Evolutionary conservation across 1,140 invertebrate genomes (phyloP), one percentile per base, ranked within the genome.

Genomic region (Lepidurus packardi): DNA sequence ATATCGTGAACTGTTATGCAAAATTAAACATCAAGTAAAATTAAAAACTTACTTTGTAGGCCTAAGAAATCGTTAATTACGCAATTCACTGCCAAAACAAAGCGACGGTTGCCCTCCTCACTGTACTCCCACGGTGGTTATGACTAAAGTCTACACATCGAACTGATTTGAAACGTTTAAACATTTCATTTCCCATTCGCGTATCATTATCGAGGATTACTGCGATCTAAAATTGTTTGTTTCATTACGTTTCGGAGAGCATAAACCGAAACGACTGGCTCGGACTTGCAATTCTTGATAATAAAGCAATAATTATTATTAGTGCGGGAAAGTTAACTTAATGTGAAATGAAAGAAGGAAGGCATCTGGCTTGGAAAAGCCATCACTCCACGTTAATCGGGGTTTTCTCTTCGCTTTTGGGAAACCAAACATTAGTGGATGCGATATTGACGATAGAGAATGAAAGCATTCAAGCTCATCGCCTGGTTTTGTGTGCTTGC

Each of bases 381-480:
- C 53, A 65, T 65, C 53, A 65, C 13, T 13, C 53, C 13, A 65
- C 53, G 3, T 65, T 65, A 65, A 21, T 65, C 21, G 21, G 53
- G 16, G 21, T 65, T 65, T 65, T 65, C 53, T 65, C 53, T 65
- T 13, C 53, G 13, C 53, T 65, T 8, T 16, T 65, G 53, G 53
- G 21, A 65, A 65, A 65, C 13, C 53, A 65, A 21, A 65, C 53
- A 9, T 65, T 65, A 65, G 53, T 65, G 6, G 53, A 65, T 21
- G 53, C 53, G 13, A 21, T 65, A 13, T 16, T 65, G 53, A 65
- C 53, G 6, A 16, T 65, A n/a, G 53, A 65, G 7, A 65, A 65
- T 65, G 53, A 65, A 65, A 65, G 53, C 13, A 65, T 65, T 65
- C 53, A 65, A 65, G 53, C 53, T 13, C 53, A 65, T 65, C 53